Percentiles rank a stretch among this genome's conserved stretches.
phyloP scores from a whole-genome alignment of 2,888 invertebrate genomes.

The Neelides folsomi region DNA sequence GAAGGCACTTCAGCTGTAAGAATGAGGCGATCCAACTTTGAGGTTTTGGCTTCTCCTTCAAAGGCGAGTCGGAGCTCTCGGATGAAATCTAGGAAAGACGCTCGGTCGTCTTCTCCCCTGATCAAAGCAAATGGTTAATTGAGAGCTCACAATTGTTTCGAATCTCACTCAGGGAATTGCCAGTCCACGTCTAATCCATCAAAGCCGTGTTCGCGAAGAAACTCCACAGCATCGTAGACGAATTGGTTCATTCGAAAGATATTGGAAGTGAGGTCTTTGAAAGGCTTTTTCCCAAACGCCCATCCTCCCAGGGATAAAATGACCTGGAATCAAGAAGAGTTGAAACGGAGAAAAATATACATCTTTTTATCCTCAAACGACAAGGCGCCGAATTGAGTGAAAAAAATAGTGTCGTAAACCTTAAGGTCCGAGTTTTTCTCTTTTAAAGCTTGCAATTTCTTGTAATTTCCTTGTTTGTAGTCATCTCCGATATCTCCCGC shows the following conservation, averaged over 20 bases:
- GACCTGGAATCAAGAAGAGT: conserved; percentile 9
- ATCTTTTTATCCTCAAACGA: background rate
- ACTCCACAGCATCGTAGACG: conserved; percentile 86
- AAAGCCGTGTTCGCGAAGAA: conserved; percentile 76
- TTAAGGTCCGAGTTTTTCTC: conserved; percentile 79
- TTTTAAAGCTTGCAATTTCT: conserved; percentile 66
- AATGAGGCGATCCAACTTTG: conserved; percentile 62
- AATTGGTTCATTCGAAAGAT: conserved; percentile 90
- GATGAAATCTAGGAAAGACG: conserved; percentile 67
- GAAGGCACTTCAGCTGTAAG: conserved; percentile 84
- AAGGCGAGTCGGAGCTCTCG: conserved; percentile 80
- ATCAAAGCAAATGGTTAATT: conserved; percentile 10
- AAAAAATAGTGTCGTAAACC: conserved; percentile 39
- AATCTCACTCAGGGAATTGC: conserved; percentile 43
- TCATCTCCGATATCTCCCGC: conserved; percentile 59
- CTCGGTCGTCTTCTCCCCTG: conserved; percentile 72
- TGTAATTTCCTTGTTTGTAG: conserved; percentile 50
- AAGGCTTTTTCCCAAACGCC: conserved; percentile 90
- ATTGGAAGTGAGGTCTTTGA: conserved; percentile 80
- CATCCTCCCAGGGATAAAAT: conserved; percentile 61
- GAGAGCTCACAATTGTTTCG: conserved; percentile 1
- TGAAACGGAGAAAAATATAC: background rate
- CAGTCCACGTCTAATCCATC: conserved; percentile 87
- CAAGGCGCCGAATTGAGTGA: background rate
- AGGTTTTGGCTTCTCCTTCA: conserved; percentile 80